A percentile compares a stretch with the other conserved stretches of the same genome.
phyloP scores from a whole-genome alignment of 2,888 invertebrate genomes.

The Heliconius sara region DNA sequence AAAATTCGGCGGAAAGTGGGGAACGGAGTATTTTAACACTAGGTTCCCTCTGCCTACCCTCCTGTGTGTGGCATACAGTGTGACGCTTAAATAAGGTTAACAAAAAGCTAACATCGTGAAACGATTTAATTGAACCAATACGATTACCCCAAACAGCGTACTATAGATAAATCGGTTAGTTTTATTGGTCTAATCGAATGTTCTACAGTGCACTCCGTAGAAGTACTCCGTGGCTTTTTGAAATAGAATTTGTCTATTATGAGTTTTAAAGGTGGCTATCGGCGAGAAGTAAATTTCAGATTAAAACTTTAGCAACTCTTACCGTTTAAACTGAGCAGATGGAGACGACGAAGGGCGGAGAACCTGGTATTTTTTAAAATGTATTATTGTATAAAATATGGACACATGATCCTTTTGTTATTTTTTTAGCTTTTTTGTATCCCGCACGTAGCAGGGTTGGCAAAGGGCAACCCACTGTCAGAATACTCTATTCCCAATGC shows the following conservation, averaged over 20 bases:
- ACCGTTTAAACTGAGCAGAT: background rate
- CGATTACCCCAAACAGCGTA: conserved; percentile 38
- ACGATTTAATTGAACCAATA: conserved; percentile 43
- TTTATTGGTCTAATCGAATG: conserved; percentile 44
- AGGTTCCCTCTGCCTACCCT: background rate
- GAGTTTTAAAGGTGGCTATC: background rate
- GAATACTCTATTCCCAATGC: too few relatives aligned
- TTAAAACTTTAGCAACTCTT: background rate
- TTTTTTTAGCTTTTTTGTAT: too few relatives aligned
- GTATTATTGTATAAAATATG: too few relatives aligned
- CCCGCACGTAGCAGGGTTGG: too few relatives aligned
- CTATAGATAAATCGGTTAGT: conserved; percentile 46
- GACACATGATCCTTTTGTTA: too few relatives aligned
- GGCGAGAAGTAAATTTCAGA: background rate
- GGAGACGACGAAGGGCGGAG: background rate
- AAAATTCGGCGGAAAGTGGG: too few relatives aligned
- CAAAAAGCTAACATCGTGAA: background rate
- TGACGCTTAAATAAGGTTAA: background rate
- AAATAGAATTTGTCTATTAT: background rate
- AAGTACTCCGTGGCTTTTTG: conserved; percentile 1
- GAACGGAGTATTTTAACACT: too few relatives aligned
- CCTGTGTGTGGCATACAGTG: too few relatives aligned
- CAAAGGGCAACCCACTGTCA: too few relatives aligned
- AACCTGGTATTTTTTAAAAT: too few relatives aligned
- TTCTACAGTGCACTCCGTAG: conserved; percentile 7